Evolutionary conservation across 2,888 invertebrate species (phyloP).

Genomic region (Drosophila ochracea): DNA sequence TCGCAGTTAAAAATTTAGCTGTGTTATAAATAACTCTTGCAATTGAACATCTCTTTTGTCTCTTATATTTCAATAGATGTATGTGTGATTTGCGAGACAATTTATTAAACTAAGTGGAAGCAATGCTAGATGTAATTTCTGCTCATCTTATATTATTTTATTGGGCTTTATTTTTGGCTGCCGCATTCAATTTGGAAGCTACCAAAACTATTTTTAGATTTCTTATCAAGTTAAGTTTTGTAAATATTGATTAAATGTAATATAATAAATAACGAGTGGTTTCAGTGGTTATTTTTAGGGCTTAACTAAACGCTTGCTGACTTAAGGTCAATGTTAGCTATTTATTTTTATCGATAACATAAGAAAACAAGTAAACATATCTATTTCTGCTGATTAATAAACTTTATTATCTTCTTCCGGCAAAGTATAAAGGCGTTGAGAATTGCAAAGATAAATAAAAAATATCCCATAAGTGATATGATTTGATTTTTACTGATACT

Average conservation of each 20-base stretch:
- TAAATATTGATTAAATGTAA: background rate
- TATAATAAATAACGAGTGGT: background rate
- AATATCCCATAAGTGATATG: background rate
- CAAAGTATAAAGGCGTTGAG: background rate
- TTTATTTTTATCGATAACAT: background rate
- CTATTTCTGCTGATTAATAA: background rate
- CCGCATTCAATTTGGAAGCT: background rate
- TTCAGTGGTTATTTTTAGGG: background rate
- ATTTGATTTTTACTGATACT: background rate
- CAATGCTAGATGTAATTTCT: background rate
- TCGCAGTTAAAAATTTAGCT: background rate
- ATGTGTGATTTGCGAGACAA: background rate
- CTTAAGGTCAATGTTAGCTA: background rate
- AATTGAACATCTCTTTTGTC: background rate
- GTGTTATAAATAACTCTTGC: background rate
- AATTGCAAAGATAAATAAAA: background rate
- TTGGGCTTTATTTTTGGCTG: background rate
- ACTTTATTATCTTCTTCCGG: background rate
- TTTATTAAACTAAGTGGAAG: conserved; percentile 3
- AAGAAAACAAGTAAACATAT: background rate
- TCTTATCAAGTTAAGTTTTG: conserved; percentile 2
- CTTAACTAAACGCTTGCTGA: background rate
- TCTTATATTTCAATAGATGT: background rate
- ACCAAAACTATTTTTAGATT: background rate
- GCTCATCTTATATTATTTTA: background rate